phyloP scores from a whole-genome alignment of 2,113 vertebrate genomes.

The Phycodurus eques region DNA sequence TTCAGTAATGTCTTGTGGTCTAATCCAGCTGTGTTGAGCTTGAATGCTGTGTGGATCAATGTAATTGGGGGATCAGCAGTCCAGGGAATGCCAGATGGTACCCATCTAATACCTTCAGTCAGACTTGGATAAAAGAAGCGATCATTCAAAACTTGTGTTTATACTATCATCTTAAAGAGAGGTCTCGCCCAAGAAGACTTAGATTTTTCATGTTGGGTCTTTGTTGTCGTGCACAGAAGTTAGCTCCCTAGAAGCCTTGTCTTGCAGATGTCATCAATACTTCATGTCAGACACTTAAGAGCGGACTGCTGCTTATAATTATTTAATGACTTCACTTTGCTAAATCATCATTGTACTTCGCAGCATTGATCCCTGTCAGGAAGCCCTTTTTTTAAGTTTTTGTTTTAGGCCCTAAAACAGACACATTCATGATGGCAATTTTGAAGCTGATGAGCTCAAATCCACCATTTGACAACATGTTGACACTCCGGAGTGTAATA shows the following conservation, averaged over 20 bases:
- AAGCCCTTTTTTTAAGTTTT: background rate
- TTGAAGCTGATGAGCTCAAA: background rate
- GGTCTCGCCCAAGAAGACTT: conserved; percentile 6
- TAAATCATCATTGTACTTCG: conserved; percentile 10
- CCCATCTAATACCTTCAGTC: conserved; percentile 40
- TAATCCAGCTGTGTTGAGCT: conserved; percentile 35
- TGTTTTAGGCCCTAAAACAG: background rate
- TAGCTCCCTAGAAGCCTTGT: background rate
- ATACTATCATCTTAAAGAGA: conserved; percentile 45
- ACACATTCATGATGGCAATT: background rate
- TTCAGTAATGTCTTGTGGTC: conserved; percentile 7
- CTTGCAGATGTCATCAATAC: conserved; percentile 35
- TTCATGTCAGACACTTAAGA: conserved; percentile 26
- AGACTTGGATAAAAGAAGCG: conserved; percentile 45
- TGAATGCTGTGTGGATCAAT: conserved; percentile 25
- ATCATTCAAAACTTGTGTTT: conserved; percentile 48
- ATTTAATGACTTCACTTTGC: conserved; percentile 37
- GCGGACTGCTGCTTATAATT: conserved; percentile 23
- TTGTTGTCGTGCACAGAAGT: background rate
- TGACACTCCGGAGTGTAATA: background rate
- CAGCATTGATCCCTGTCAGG: conserved; percentile 17
- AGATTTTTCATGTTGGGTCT: background rate
- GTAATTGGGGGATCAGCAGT: conserved; percentile 53
- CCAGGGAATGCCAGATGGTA: conserved; percentile 47
- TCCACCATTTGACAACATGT: background rate